Evolutionary conservation across 2,113 vertebrate species (phyloP).

Genomic region (Gymnorhina tibicen): DNA sequence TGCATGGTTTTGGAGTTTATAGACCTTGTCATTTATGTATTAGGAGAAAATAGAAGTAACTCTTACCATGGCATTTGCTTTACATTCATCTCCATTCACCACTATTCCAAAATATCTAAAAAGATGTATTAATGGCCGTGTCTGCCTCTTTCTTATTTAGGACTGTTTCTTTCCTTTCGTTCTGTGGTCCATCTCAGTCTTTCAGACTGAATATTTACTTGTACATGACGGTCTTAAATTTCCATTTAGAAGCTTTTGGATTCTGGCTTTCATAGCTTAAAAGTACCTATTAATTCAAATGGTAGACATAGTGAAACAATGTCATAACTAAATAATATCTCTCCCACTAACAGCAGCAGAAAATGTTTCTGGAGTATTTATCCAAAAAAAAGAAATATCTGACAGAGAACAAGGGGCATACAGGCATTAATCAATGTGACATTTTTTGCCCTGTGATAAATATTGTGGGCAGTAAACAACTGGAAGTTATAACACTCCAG

Average conservation of each 20-base stretch:
- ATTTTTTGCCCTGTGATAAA: neutral
- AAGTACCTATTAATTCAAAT: neutral
- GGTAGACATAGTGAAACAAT: neutral
- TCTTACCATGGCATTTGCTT: neutral
- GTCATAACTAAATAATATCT: neutral
- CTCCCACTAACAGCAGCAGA: neutral
- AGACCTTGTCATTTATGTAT: neutral
- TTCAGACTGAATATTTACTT: neutral
- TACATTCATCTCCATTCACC: neutral
- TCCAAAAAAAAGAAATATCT: neutral
- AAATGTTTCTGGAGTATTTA: neutral
- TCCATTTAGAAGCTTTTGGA: neutral
- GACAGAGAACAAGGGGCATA: neutral
- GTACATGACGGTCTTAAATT: neutral
- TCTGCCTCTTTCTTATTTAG: neutral
- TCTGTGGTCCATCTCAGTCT: neutral
- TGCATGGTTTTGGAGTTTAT: neutral
- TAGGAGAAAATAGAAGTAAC: neutral
- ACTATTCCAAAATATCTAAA: neutral
- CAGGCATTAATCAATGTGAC: neutral
- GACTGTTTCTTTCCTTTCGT: neutral
- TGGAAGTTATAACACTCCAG: neutral
- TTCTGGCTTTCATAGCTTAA: neutral
- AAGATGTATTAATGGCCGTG: neutral
- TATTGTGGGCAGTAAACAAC: neutral